Base-by-base conservation (phyloP, 2,888 invertebrate species). In the Camptogramma bilineatum region DNA sequence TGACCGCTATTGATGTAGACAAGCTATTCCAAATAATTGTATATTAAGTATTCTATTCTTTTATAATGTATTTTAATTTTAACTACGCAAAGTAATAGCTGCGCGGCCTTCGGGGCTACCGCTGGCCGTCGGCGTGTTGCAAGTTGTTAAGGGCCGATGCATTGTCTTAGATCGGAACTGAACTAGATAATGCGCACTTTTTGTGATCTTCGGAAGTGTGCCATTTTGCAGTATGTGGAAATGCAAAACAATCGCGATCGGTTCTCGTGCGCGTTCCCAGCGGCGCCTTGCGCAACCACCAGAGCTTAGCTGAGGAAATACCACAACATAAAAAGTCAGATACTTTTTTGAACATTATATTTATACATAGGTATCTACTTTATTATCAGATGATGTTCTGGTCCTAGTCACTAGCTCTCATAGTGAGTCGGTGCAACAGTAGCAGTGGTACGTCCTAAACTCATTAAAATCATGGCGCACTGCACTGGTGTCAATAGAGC, bases 131-230 rank as follows among this genome's bases (percentile, higher is more conserved):
- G 7, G 5, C 7, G 28, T 28, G 28, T 28, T 5, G 28, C 50
- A 18, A 24, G 48, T 1, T 10, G n/a, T 24, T 4, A 28, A 28
- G 21, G 39, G 13, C 31, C 13, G 47, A 28, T 21, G 19, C 56
- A 56, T 56, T 57, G 57, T 57, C 39, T 44, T 8, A 0, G 39
- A 2, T 44, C 31, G 44, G 44, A 59, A 46, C 16, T 10, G 42
- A 42, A 42, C 39, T 34, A 60, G 52, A 31, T 46, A 59, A 52
- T 31, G 19, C 19, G 10, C 47, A 9, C 28, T 61, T 50, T 50
- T 54, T 60, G 39, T n/a, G 18, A 42, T 46, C 8, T 39, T 47
- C 47, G 24, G 47, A 59, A 53, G 21, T 53, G 39, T 53, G 52
- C 52, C 48, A 53, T 60, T n/a, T 51, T n/a, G 44, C 17, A 13